These are phyloP conservation scores for Petrocephalus sullivani DNA, from an alignment of 2,797 vertebrate genomes.

Conservation along the genomic window DNA sequence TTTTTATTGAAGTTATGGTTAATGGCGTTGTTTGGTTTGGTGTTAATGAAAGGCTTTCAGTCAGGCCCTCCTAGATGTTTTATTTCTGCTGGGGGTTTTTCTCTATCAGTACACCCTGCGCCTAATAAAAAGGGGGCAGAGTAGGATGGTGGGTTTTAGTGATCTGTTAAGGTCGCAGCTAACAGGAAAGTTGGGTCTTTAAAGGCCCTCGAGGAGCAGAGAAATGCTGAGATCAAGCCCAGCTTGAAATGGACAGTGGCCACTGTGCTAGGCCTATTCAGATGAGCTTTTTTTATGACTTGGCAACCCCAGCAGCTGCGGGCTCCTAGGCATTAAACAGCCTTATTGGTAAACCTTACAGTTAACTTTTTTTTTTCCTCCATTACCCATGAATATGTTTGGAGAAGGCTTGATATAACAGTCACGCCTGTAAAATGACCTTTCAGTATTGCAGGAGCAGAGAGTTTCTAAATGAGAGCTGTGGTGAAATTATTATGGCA, in stretches of 20 bases:
- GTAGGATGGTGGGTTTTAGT: constrained; percentile 5
- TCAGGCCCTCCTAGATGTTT: background rate
- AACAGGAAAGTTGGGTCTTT: background rate
- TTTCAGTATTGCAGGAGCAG: background rate
- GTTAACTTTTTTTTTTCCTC: background rate
- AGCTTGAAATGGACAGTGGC: background rate
- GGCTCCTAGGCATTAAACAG: background rate
- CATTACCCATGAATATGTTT: background rate
- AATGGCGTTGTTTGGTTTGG: background rate
- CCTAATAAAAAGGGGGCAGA: background rate
- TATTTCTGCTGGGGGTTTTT: background rate
- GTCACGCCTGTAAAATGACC: background rate
- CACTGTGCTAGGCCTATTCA: background rate
- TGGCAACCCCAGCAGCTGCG: background rate
- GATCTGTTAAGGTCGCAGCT: constrained; percentile 9
- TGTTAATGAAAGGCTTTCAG: background rate
- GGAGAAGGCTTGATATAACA: background rate
- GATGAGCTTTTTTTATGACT: background rate
- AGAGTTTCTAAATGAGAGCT: background rate
- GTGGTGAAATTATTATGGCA: background rate
- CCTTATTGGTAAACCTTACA: background rate
- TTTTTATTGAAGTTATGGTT: background rate
- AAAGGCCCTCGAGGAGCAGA: background rate
- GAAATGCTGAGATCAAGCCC: background rate
- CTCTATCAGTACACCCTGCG: background rate